Conservation (phyloP, 2,113 vertebrate genomes). For the Sebastes fasciatus region DNA sequence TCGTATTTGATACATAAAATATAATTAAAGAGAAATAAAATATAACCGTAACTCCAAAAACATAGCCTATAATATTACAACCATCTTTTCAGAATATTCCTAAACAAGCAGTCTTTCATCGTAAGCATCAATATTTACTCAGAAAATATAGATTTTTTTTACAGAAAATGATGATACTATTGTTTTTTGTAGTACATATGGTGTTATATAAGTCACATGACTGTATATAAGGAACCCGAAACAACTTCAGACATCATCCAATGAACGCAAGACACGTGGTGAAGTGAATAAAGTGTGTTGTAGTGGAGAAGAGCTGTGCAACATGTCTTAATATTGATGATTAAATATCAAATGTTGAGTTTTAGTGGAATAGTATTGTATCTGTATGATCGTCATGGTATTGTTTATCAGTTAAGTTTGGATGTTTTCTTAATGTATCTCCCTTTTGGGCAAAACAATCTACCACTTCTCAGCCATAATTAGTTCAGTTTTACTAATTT, state of each 20-base stretch:
- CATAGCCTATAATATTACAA: background rate
- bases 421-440: too few relatives aligned
- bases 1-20: background rate
- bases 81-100: background rate
- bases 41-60: background rate
- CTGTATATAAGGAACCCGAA: background rate
- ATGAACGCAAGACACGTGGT: background rate
- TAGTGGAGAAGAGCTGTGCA: background rate
- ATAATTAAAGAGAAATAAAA: background rate
- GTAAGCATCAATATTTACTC: background rate
- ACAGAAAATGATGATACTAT: background rate
- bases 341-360: background rate
- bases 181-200: background rate
- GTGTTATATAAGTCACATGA: background rate
- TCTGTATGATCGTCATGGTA: too few relatives aligned
- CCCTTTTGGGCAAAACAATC: background rate
- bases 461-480: background rate
- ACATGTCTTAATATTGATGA: background rate
- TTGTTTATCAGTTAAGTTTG: too few relatives aligned
- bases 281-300: too few relatives aligned
- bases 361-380: background rate
- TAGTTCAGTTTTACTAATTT: too few relatives aligned
- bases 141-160: background rate
- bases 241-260: too few relatives aligned
- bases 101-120: background rate